Evolutionary conservation across 2,113 vertebrate genomes (phyloP).

Genomic region (Sakesphorus luctuosus): DNA sequence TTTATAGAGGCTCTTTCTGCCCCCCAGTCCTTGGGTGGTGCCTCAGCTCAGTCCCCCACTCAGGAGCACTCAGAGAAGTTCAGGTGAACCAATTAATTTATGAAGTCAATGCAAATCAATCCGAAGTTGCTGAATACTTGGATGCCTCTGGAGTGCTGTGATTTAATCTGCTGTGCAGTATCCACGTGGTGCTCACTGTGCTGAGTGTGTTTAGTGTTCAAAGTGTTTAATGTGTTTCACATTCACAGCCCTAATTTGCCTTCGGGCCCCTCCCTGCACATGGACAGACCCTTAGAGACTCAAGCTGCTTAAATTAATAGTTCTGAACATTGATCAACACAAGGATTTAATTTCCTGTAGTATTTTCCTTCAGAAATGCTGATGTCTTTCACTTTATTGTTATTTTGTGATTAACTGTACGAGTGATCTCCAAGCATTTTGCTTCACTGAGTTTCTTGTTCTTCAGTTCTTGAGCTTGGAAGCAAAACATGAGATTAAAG

Average conservation of each 20-base stretch:
- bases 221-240: conserved; percentile 39
- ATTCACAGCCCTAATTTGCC: neutral
- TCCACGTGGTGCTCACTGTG: neutral
- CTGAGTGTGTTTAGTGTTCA: neutral
- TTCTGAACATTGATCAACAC: conserved; percentile 36
- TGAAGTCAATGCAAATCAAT: neutral
- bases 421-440: conserved; percentile 7
- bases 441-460: conserved; percentile 21
- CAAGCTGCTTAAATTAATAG: conserved; percentile 42
- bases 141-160: neutral
- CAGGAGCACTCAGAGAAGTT: neutral
- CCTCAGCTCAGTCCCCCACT: neutral
- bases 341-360: conserved; percentile 61
- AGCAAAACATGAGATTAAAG: conserved; percentile 34
- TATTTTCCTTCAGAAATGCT: conserved; percentile 44
- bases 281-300: conserved; percentile 40
- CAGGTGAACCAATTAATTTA: neutral
- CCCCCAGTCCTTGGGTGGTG: neutral
- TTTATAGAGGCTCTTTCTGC: neutral
- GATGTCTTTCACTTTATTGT: conserved; percentile 12
- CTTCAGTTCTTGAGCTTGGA: neutral
- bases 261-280: neutral
- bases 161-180: conserved; percentile 38
- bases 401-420: conserved; percentile 9
- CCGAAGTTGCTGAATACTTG: neutral